These are phyloP conservation scores for Malurus splendens DNA, from an alignment of 2,797 vertebrate genomes.

Conservation along the genomic window DNA sequence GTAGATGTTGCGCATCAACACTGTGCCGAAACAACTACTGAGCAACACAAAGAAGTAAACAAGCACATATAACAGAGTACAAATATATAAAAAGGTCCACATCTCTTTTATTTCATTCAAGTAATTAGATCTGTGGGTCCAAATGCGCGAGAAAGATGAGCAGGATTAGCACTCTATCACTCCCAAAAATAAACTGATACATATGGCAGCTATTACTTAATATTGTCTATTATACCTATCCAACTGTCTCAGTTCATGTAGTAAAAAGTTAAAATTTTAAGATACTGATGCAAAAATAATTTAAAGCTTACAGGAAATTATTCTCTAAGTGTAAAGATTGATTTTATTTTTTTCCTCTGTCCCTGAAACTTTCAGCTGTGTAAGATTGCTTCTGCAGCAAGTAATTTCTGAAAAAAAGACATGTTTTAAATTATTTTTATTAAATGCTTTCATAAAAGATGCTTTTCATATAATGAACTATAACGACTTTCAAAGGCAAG, in stretches of 20 bases:
- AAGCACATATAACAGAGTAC: neutral
- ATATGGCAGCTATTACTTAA: neutral
- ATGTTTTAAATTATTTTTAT: neutral
- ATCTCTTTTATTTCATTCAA: neutral
- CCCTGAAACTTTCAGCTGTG: neutral
- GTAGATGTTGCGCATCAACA: neutral
- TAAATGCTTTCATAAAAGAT: neutral
- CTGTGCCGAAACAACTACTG: neutral
- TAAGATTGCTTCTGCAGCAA: neutral
- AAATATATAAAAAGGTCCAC: neutral
- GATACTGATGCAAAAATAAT: neutral
- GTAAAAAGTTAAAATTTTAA: neutral
- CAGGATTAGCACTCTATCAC: neutral
- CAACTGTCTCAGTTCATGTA: neutral
- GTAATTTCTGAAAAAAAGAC: neutral
- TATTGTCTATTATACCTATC: neutral
- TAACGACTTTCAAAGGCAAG: neutral
- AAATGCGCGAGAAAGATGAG: neutral
- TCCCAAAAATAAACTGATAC: neutral
- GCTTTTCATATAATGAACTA: neutral
- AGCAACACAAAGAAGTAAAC: neutral
- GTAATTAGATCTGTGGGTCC: neutral
- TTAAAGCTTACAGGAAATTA: neutral
- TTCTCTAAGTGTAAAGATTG: neutral
- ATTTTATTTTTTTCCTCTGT: neutral